phyloP scores from a whole-genome alignment of 2,888 invertebrate genomes.

The Leptura quadrifasciata region DNA sequence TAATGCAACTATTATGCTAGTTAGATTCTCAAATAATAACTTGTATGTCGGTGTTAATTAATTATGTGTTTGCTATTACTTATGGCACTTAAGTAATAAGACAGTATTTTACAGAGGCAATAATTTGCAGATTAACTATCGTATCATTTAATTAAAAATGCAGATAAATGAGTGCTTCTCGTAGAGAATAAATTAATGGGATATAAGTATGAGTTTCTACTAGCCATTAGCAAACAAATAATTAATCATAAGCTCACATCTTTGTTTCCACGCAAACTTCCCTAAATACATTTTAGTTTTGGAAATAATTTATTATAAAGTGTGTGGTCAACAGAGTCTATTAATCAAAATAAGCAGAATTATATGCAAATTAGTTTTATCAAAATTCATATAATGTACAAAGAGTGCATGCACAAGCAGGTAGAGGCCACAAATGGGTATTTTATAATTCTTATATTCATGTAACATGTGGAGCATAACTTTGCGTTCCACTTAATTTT shows the following conservation, averaged over 20 bases:
- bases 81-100: not conserved
- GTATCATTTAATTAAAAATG: slow-evolving; percentile 18
- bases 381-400: not conserved
- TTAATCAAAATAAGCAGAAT: slow-evolving; percentile 25
- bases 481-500: too few species aligned
- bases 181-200: slow-evolving; percentile 3
- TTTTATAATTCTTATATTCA: not conserved
- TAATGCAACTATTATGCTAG: too few species aligned
- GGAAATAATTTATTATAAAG: slow-evolving; percentile 33
- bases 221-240: slow-evolving; percentile 24
- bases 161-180: not conserved
- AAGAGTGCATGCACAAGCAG: not conserved
- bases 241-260: slow-evolving; percentile 35
- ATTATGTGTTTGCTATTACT: not conserved
- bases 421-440: not conserved
- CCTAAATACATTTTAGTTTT: slow-evolving; percentile 31
- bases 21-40: too few species aligned
- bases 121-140: not conserved
- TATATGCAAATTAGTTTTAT: slow-evolving; percentile 27
- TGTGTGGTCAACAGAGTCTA: slow-evolving; percentile 18
- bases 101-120: not conserved
- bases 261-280: slow-evolving; percentile 21
- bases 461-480: too few species aligned
- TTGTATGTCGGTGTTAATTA: too few species aligned
- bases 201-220: slow-evolving; percentile 14